Conservation (phyloP, 1,140 invertebrate species). For the Cotesia glomerata region DNA sequence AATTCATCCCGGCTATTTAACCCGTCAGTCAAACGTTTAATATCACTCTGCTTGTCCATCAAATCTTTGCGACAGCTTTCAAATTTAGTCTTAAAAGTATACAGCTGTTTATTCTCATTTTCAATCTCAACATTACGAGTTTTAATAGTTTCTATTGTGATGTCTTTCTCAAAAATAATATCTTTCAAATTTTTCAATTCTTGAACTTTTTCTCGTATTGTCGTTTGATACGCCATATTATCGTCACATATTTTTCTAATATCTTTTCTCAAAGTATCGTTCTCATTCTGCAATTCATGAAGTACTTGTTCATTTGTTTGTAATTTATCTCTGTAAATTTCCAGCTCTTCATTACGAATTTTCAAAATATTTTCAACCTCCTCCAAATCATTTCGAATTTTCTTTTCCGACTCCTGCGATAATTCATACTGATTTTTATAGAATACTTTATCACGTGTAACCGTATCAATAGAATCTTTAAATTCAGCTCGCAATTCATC, state of each 20-base stretch:
- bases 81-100: slow-evolving; percentile 46
- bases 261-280: slow-evolving; percentile 62
- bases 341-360: slow-evolving; percentile 66
- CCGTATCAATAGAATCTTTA: slow-evolving; percentile 64
- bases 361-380: slow-evolving; percentile 65
- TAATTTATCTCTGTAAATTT: slow-evolving; percentile 67
- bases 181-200: slow-evolving; percentile 50
- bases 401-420: slow-evolving; percentile 63
- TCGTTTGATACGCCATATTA: slow-evolving; percentile 35
- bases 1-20: slow-evolving; percentile 49
- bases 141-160: slow-evolving; percentile 49
- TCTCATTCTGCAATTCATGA: slow-evolving; percentile 66
- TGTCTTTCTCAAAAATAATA: slow-evolving; percentile 50
- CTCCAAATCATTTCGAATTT: slow-evolving; percentile 65
- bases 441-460: slow-evolving; percentile 66
- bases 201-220: slow-evolving; percentile 39
- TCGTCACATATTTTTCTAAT: slow-evolving; percentile 51
- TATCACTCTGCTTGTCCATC: slow-evolving; percentile 43
- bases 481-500: slow-evolving; percentile 63
- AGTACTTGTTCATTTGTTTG: slow-evolving; percentile 68
- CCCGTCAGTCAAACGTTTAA: slow-evolving; percentile 48
- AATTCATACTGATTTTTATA: slow-evolving; percentile 67
- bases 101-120: slow-evolving; percentile 50
- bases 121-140: slow-evolving; percentile 51
- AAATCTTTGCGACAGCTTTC: slow-evolving; percentile 42